phyloP scores from a whole-genome alignment of 2,113 vertebrate genomes.

The Bubalus kerabau region DNA sequence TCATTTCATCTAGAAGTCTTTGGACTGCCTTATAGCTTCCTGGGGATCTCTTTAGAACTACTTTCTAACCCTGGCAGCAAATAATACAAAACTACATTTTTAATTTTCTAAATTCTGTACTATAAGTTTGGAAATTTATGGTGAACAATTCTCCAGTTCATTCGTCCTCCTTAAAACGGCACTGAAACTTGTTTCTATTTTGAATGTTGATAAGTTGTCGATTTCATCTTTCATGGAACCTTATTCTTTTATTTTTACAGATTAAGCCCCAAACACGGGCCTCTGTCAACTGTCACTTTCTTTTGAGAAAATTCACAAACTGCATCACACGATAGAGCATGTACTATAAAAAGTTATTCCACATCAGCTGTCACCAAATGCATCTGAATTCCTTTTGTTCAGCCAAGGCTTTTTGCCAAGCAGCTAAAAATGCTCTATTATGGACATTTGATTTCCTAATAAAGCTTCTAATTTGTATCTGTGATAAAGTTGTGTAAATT shows the following conservation, averaged over 20 bases:
- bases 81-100: background rate
- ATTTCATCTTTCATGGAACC: slow-evolving; percentile 9
- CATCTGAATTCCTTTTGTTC: slow-evolving; percentile 51
- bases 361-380: slow-evolving; percentile 51
- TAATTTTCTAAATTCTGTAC: background rate
- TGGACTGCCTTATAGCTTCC: background rate
- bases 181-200: slow-evolving; percentile 25
- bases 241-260: slow-evolving; percentile 42
- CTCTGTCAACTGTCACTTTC: slow-evolving; percentile 34
- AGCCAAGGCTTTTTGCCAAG: slow-evolving; percentile 44
- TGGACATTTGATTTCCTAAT: slow-evolving; percentile 44
- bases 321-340: slow-evolving; percentile 39
- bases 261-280: slow-evolving; percentile 23
- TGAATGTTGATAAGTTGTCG: slow-evolving; percentile 23
- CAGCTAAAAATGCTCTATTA: slow-evolving; percentile 34
- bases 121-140: background rate
- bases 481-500: background rate
- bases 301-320: slow-evolving; percentile 58
- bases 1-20: background rate
- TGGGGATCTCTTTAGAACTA: background rate
- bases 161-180: background rate
- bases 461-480: background rate
- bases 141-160: background rate
- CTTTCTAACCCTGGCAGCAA: background rate
- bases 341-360: slow-evolving; percentile 60